phyloP scores from a whole-genome alignment of 2,797 vertebrate genomes.

The Anguilla anguilla region DNA sequence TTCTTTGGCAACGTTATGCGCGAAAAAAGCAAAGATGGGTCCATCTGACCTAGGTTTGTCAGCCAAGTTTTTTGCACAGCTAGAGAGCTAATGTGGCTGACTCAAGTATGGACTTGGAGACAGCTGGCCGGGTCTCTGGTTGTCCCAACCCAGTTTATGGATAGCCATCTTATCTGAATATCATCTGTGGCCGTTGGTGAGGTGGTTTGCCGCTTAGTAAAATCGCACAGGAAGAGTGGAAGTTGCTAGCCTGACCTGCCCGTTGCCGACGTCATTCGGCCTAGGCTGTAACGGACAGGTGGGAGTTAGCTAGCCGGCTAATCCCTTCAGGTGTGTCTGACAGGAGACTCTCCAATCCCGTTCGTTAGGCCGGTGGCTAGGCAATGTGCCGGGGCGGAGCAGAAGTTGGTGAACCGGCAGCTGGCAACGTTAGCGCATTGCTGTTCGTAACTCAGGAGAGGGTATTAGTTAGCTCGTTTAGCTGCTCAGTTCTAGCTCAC shows the following conservation, averaged over 20 bases:
- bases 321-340: conserved; percentile 30
- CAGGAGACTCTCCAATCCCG: conserved; percentile 3
- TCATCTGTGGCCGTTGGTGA: too few relatives aligned
- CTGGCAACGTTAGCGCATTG: neutral
- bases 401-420: neutral
- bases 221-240: neutral
- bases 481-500: neutral
- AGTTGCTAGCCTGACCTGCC: conserved; percentile 2
- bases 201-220: conserved; percentile 15
- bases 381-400: neutral
- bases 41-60: neutral
- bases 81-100: neutral
- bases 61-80: neutral
- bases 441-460: neutral
- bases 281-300: conserved; percentile 28
- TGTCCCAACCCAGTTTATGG: neutral
- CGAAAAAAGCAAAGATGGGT: neutral
- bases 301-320: neutral
- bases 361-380: neutral
- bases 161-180: neutral
- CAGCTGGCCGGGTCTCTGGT: neutral
- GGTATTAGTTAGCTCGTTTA: neutral
- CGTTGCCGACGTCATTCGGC: conserved; percentile 27
- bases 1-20: neutral
- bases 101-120: neutral